Conservation (phyloP, 2,113 vertebrate species). For the Ochotona curzoniae region DNA sequence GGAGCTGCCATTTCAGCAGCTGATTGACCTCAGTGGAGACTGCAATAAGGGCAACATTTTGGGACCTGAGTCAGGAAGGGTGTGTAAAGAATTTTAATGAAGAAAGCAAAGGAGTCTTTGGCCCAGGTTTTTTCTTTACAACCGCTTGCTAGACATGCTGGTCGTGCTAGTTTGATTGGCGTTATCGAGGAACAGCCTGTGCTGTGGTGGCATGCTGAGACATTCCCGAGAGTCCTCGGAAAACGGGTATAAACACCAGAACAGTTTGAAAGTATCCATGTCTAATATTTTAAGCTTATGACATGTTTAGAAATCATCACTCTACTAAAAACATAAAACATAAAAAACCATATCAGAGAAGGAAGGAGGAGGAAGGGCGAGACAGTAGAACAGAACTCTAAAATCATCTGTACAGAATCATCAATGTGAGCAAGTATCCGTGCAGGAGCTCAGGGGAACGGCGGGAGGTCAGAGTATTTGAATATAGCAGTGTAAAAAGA, state of each 20-base stretch:
- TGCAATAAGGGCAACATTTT: background rate
- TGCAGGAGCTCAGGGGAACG: background rate
- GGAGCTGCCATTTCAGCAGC: background rate
- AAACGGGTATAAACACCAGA: background rate
- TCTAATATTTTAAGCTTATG: background rate
- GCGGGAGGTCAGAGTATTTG: background rate
- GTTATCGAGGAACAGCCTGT: no score
- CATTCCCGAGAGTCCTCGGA: background rate
- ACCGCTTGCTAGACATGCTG: background rate
- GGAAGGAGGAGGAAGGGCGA: background rate
- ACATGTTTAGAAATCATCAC: background rate
- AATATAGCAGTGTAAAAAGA: background rate
- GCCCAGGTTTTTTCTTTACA: background rate
- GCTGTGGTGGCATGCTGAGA: background rate
- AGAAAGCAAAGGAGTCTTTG: background rate
- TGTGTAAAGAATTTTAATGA: background rate
- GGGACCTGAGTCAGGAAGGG: background rate
- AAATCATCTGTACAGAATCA: background rate
- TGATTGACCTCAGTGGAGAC: background rate
- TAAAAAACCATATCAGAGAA: background rate
- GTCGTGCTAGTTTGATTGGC: background rate
- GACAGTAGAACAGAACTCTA: background rate
- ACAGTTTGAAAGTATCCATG: background rate
- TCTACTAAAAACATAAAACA: background rate
- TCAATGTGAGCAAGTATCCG: background rate